A percentile compares a stretch with the other conserved stretches of the same genome.
Evolutionary conservation across 2,888 invertebrate species (phyloP).

Genomic region (Meganola albula): DNA sequence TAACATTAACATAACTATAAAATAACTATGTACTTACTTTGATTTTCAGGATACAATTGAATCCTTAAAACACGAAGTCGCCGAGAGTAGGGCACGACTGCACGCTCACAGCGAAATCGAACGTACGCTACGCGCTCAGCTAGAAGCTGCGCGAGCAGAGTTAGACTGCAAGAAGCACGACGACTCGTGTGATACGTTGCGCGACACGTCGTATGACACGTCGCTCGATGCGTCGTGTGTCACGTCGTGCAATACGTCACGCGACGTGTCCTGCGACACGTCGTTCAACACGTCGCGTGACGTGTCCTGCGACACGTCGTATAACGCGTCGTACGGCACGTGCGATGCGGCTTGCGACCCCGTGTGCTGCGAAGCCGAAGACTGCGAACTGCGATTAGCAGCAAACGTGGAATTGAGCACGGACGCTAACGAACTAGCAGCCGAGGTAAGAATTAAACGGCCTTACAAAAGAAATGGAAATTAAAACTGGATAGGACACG

Average conservation of each 20-base stretch:
- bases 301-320: conserved; percentile 27
- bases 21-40: conserved; percentile 4
- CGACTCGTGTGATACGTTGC: conserved; percentile 19
- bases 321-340: conserved; percentile 44
- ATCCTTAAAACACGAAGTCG: conserved; percentile 66
- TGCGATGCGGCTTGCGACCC: conserved; percentile 70
- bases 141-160: conserved; percentile 64
- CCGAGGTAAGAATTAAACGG: conserved; percentile 52
- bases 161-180: conserved; percentile 32
- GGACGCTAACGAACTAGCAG: conserved; percentile 66
- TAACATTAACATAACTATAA: too few species aligned
- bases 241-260: conserved; percentile 22
- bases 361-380: conserved; percentile 57
- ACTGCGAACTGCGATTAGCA: conserved; percentile 51
- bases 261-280: conserved; percentile 23
- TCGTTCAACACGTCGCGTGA: conserved; percentile 24
- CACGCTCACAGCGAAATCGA: conserved; percentile 70
- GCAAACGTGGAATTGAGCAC: conserved; percentile 65
- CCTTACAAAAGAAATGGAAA: neutral
- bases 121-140: conserved; percentile 64
- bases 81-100: conserved; percentile 62
- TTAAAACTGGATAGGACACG: neutral
- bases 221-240: conserved; percentile 31
- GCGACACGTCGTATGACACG: conserved; percentile 36
- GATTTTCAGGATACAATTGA: conserved; percentile 64